Conservation (phyloP, 2,888 invertebrate species). For the Anoplius nigerrimus region DNA sequence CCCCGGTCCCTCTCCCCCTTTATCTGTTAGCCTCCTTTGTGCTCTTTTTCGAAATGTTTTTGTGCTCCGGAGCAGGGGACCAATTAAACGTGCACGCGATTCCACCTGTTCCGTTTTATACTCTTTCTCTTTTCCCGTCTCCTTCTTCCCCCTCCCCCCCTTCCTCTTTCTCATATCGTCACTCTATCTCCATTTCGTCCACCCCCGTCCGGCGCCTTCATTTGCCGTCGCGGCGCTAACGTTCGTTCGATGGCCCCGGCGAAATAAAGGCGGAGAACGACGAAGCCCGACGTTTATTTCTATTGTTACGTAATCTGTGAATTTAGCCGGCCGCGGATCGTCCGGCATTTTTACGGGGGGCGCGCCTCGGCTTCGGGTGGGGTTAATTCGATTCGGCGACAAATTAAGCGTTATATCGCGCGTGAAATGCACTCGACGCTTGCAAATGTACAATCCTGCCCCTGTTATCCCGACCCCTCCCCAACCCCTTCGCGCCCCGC, state of each 20-base stretch:
- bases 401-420: conserved; percentile 9
- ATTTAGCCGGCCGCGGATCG: background rate
- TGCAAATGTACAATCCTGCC: background rate
- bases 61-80: conserved; percentile 1
- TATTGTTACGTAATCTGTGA: no score
- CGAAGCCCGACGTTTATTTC: no score
- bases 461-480: no score
- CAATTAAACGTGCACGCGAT: conserved; percentile 39
- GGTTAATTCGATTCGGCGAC: conserved; percentile 19
- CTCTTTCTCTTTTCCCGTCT: conserved; percentile 22
- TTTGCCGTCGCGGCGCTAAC: no score
- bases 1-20: background rate
- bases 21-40: conserved; percentile 3
- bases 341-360: no score
- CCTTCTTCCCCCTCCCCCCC: conserved; percentile 8
- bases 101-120: conserved; percentile 10
- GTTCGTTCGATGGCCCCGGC: no score
- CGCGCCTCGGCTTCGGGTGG: no score
- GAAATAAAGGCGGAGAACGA: no score
- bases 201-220: no score
- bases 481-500: no score
- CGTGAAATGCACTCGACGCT: conserved; percentile 1
- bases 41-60: conserved; percentile 13
- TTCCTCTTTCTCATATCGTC: conserved; percentile 5
- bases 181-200: background rate